Base-by-base conservation (phyloP, 2,888 invertebrate species). In the Blastobasis lacticolella region DNA sequence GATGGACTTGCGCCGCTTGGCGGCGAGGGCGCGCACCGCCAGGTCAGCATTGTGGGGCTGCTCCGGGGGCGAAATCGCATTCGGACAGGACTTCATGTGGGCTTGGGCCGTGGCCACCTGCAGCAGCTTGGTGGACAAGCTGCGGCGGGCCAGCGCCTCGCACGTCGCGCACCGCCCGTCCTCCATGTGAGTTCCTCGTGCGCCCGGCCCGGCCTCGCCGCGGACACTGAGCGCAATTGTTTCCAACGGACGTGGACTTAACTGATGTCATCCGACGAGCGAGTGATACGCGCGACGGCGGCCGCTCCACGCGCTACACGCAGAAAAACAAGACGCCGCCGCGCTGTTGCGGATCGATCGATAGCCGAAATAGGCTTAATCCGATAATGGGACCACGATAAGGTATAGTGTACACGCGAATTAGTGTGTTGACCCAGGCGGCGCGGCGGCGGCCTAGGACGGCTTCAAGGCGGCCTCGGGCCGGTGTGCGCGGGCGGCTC, bases 211-310 rank as follows among this genome's bases (percentile, higher is more conserved):
- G 85, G 68, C 78, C 77, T 75, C 87, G 80, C 65, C 75, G 80
- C 74, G 78, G 80, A 79, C 80, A 88, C 88, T 88, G 87, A 86
- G 78, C 75, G 81, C 72, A 78, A 78, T 78, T 79, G 80, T 81
- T 76, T 78, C 78, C 71, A 80, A 68, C 86, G 84, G 84, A 82
- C 84, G 87, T 77, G 78, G 73, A 79, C 77, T 85, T 83, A 86
- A 88, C 88, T 86, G 88, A 88, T 88, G 88, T 88, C 88, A 88
- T 87, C 82, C 81, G 80, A 79, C 73, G 75, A 73, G 73, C 81
- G 75, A 73, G 74, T 80, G 73, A 69, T 64, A 69, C 73, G 74
- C 76, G 79, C 84, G 81, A 62, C 81, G 76, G 63, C 81, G 76
- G 78, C 77, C 75, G 75, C 23, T 23, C 23, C 68, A 78, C 79